Base-by-base conservation (phyloP, 2,888 invertebrate genomes). In the Drosophila limbata region DNA sequence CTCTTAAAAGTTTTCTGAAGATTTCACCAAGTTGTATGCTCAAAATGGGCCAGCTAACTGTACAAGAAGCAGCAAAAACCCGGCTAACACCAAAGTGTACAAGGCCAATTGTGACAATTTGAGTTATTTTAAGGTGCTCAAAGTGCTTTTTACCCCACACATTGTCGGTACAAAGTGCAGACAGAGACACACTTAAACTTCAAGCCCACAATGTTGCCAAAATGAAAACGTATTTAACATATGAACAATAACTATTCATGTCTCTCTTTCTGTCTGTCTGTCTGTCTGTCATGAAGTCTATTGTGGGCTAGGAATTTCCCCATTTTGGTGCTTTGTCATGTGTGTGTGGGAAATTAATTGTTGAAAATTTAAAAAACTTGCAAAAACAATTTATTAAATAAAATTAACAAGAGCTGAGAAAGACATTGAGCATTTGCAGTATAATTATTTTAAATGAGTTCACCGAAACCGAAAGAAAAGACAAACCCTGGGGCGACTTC, bases 361-460 rank as follows among this genome's bases (percentile, higher is more conserved):
- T 80, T 82, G n/a, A 66, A 66, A 37, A 57, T 56, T 25, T 19
- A 31, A 45, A 60, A 60, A 62, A 48, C 37, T 42, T 28, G 69
- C 51, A 56, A 74, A 47, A 52, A n/a, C n/a, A 56, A 67, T 4
- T 35, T 5, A 15, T 4, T 52, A 45, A 68, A 60, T 42, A 21
- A 53, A 19, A 39, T 15, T 9, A 47, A 63, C 53, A 39, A 52
- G 33, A 47, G 42, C 37, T 66, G 60, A 56, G 44, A 55, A 66
- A 69, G 60, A 70, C 69, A 59, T 70, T 62, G 60, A 67, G 62
- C 56, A 52, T 45, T 52, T 33, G 51, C 61, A 59, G 44, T 59
- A 77, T 84, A 77, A 88, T 85, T 88, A 85, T 83, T 72, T 80
- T 10, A 80, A 88, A 82, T 85, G 80, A 88, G 80, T 79, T 82